Percentiles rank a stretch among this genome's conserved stretches.
phyloP scores from a whole-genome alignment of 2,797 vertebrate genomes.

The Neopelma chrysocephalum region DNA sequence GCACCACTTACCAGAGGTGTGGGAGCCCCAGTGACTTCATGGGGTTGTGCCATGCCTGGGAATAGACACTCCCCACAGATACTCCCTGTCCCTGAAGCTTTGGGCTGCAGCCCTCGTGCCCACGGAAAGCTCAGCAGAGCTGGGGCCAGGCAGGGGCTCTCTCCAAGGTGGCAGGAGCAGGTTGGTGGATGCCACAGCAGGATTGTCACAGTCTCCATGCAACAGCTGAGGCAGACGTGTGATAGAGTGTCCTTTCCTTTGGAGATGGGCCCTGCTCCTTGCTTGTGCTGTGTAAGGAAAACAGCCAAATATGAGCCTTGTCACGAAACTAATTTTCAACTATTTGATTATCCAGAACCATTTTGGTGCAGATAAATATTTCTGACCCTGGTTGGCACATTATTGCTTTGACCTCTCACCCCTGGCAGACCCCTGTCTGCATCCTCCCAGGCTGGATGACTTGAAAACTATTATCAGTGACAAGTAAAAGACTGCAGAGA shows the following conservation, averaged over 20 bases:
- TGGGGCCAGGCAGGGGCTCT: not conserved
- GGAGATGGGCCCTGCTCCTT: not conserved
- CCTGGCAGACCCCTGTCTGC: slow-evolving; percentile 24
- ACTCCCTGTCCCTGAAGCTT: not conserved
- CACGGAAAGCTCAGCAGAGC: not conserved
- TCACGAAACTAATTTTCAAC: slow-evolving; percentile 45
- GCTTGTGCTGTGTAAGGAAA: not conserved
- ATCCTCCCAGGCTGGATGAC: slow-evolving; percentile 32
- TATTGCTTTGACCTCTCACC: slow-evolving; percentile 68
- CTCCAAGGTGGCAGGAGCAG: not conserved
- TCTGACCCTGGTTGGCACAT: slow-evolving; percentile 37
- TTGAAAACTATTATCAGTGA: slow-evolving; percentile 67
- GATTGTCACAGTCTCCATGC: not conserved
- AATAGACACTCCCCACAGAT: not conserved
- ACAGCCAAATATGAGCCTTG: not conserved
- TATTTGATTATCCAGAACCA: slow-evolving; percentile 60
- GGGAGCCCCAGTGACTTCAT: accelerated
- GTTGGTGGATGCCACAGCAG: not conserved
- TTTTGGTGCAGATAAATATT: slow-evolving; percentile 54
- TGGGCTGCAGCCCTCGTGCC: not conserved
- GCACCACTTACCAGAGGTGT: not conserved
- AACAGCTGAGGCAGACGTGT: not conserved
- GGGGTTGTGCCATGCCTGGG: accelerated
- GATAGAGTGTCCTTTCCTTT: not conserved
- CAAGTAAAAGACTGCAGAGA: slow-evolving; percentile 64